These are phyloP conservation scores for Gymnodraco acuticeps DNA, from an alignment of 2,797 vertebrate genomes.

Conservation along the genomic window DNA sequence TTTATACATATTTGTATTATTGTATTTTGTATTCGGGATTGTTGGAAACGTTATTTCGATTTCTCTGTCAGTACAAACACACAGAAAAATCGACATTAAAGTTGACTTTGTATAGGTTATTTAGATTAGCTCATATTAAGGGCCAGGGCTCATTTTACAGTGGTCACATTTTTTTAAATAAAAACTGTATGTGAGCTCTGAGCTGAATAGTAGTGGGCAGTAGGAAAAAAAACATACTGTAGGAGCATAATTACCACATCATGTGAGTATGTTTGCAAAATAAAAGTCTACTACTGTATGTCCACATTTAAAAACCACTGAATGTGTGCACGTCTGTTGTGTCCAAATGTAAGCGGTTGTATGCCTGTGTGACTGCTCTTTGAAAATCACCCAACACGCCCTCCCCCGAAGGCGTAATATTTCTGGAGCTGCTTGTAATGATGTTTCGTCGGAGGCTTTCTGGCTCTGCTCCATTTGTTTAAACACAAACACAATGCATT, in stretches of 20 bases:
- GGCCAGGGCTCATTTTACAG: background rate
- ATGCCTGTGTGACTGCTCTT: slow-evolving; percentile 29
- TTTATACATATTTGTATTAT: too few relatives aligned
- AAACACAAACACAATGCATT: slow-evolving; percentile 61
- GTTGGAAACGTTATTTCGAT: too few relatives aligned
- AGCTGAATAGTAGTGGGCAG: slow-evolving; percentile 1
- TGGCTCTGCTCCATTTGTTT: slow-evolving; percentile 73
- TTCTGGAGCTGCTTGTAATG: slow-evolving; percentile 72
- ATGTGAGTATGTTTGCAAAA: slow-evolving; percentile 33
- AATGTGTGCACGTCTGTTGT: slow-evolving; percentile 18
- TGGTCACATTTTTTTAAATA: too few relatives aligned
- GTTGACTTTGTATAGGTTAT: background rate
- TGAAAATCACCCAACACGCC: slow-evolving; percentile 11
- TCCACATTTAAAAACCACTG: slow-evolving; percentile 20
- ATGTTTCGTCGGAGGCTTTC: slow-evolving; percentile 74
- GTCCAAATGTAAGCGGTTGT: slow-evolving; percentile 40
- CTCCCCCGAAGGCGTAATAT: slow-evolving; percentile 45
- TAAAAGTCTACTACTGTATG: slow-evolving; percentile 10
- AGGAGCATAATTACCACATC: slow-evolving; percentile 18
- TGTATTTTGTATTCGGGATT: too few relatives aligned
- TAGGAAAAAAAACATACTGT: background rate
- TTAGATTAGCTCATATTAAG: background rate
- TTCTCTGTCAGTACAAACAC: too few relatives aligned
- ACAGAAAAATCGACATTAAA: background rate
- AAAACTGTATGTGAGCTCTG: background rate